Evolutionary conservation across 2,888 invertebrate genomes (phyloP).

Genomic region (Dermolepida albohirtum): DNA sequence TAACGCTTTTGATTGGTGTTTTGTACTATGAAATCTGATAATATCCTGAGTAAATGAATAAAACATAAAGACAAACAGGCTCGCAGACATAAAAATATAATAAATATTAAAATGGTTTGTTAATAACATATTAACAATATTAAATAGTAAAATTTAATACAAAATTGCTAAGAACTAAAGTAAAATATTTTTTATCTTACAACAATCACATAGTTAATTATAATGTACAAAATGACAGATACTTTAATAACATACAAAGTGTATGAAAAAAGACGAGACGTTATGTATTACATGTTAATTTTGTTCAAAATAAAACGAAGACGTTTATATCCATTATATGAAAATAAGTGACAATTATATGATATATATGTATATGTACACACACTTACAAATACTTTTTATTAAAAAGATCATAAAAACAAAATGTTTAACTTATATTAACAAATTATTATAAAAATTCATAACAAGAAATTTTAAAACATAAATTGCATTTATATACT

Average conservation of each 20-base stretch:
- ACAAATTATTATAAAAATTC: neutral
- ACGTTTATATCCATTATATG: constrained; percentile 13
- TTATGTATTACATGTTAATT: constrained; percentile 24
- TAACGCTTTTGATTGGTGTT: constrained; percentile 38
- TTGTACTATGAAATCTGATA: constrained; percentile 39
- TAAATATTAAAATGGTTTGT: constrained; percentile 36
- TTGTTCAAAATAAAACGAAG: constrained; percentile 11
- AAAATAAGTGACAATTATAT: constrained; percentile 35
- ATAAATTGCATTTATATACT: constrained; percentile 24
- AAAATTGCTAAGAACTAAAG: constrained; percentile 32
- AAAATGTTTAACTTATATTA: neutral
- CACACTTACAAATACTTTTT: constrained; percentile 15
- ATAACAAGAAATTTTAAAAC: constrained; percentile 32
- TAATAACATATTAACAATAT: constrained; percentile 42
- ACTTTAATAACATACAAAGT: constrained; percentile 17
- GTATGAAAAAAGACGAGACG: constrained; percentile 12
- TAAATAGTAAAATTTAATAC: constrained; percentile 36
- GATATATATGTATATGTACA: constrained; percentile 26
- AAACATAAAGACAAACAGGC: constrained; percentile 26
- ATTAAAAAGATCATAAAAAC: neutral
- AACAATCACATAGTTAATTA: constrained; percentile 46
- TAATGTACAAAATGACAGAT: constrained; percentile 40
- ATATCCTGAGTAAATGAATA: constrained; percentile 31
- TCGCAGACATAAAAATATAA: constrained; percentile 29
- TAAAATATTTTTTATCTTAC: constrained; percentile 39